Percentiles rank a stretch among this genome's conserved stretches.
These are phyloP conservation scores for Lysandra bellargus DNA, from an alignment of 2,888 invertebrate species.

Conservation along the genomic window DNA sequence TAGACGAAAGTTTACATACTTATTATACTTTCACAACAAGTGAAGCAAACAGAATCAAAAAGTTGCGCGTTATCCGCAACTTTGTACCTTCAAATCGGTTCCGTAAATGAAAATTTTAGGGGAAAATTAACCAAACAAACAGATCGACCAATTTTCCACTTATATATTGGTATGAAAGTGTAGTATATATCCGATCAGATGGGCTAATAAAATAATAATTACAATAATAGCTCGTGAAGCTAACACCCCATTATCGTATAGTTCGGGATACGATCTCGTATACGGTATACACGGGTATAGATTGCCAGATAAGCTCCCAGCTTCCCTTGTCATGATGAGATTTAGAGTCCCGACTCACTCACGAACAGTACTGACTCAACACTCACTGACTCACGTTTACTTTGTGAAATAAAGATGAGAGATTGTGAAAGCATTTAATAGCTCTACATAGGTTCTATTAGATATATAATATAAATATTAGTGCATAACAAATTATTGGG, in stretches of 20 bases:
- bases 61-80: too few relatives aligned
- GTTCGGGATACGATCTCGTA: constrained; percentile 35
- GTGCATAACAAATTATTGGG: neutral
- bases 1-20: too few relatives aligned
- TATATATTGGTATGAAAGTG: neutral
- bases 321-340: constrained; percentile 57
- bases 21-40: too few relatives aligned
- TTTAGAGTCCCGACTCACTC: constrained; percentile 62
- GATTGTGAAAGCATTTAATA: constrained; percentile 12
- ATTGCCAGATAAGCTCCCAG: constrained; percentile 52
- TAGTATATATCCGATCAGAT: neutral
- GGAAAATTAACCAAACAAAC: too few relatives aligned
- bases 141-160: too few relatives aligned
- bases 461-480: neutral
- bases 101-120: too few relatives aligned
- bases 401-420: constrained; percentile 35
- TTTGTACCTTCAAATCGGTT: too few relatives aligned
- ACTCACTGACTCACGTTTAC: constrained; percentile 39
- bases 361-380: constrained; percentile 47
- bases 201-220: neutral
- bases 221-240: constrained; percentile 3
- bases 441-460: neutral
- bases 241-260: neutral
- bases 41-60: too few relatives aligned
- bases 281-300: constrained; percentile 55